Evolutionary conservation across 1,140 invertebrate genomes (phyloP), one percentile per base, ranked within the genome.

Genomic region (Batillaria attramentaria): DNA sequence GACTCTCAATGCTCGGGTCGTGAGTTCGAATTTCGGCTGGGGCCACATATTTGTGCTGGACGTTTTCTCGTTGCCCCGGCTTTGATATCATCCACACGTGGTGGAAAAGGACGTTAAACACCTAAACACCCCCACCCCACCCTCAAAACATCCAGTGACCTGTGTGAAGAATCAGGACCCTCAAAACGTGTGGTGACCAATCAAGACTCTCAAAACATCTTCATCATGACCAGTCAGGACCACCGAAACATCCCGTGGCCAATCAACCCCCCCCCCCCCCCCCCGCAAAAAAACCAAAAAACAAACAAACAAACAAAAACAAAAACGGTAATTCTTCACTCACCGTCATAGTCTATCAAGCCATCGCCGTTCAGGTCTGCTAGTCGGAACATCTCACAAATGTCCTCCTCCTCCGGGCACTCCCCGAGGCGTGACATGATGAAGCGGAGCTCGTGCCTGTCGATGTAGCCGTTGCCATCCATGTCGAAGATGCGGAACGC

Each of bases 401-500:
- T 81, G 77, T 89, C 88, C 16, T 87, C 86, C 57, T 89, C 88
- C 43, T 84, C 84, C 60, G 88, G 76, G 81, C 86, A 87, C 79
- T 89, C 86, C 10, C 87, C 87, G 31, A 89, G 81, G 54, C 85
- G 68, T 50, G 84, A 81, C 88, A 89, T 89, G 24, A 88, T 87
- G 78, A 87, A 88, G 42, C 84, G 83, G 60, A 89, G 75, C 83
- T 89, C 88, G 78, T 89, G 87, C 72, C 86, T 84, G 78, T 89
- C 88, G 75, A 89, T 89, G 80, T 81, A 88, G n/a, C 88, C 88
- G 78, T 89, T 89, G 24, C 88, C 88, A 72, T 89, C 88, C 87
- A 89, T 86, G 82, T 89, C 88, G 81, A 89, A 89, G 65, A 87
- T 85, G 46, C 72, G 39, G 79, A 89, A 89, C 31, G 88, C 85